phyloP scores from a whole-genome alignment of 2,797 vertebrate species.

The Phalloptychus januarius region DNA sequence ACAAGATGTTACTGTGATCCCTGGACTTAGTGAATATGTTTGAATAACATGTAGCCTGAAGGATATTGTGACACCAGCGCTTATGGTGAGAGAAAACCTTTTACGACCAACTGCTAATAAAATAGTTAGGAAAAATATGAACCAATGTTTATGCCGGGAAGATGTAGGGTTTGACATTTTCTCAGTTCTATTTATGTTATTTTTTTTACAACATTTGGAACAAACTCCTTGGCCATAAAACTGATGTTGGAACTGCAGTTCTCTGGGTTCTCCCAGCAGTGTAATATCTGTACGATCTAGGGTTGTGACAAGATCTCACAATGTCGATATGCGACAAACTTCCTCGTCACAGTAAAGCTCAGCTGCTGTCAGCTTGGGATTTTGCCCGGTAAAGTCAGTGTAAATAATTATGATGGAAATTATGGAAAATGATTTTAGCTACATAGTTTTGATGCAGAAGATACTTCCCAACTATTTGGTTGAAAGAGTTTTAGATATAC shows the following conservation, averaged over 20 bases:
- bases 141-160: neutral
- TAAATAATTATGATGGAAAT: neutral
- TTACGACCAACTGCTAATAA: conserved; percentile 1
- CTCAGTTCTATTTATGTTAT: conserved; percentile 1
- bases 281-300: neutral
- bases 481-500: neutral
- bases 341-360: neutral
- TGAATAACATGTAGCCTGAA: conserved; percentile 47
- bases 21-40: conserved; percentile 49
- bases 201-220: neutral
- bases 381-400: neutral
- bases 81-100: conserved; percentile 24
- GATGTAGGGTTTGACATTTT: neutral
- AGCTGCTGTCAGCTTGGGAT: neutral
- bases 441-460: neutral
- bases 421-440: neutral
- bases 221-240: neutral
- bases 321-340: neutral
- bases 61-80: conserved; percentile 38
- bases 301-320: neutral
- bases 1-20: conserved; percentile 63
- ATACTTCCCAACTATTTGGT: too few relatives aligned
- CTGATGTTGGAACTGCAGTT: neutral
- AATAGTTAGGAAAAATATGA: conserved; percentile 18
- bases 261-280: too few relatives aligned